phyloP scores from a whole-genome alignment of 2,888 invertebrate species.

The Zhuqinia jingwanae region DNA sequence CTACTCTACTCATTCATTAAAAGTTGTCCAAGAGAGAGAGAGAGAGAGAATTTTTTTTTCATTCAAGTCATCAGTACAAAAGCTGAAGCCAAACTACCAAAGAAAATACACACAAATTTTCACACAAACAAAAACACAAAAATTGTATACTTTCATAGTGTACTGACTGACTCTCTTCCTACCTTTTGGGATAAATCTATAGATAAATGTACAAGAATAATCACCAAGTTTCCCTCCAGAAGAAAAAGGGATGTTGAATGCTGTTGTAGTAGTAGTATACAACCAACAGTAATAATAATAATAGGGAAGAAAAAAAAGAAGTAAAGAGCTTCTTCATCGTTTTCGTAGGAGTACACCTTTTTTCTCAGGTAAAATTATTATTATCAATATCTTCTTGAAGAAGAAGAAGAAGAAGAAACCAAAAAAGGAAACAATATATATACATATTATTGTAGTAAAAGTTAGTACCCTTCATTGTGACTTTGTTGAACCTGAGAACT shows the following conservation, averaged over 20 bases:
- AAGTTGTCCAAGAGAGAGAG: conserved; percentile 41
- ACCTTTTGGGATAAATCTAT: conserved; percentile 17
- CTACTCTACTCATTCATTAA: conserved; percentile 67
- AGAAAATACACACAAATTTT: conserved; percentile 60
- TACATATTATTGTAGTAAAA: conserved; percentile 49
- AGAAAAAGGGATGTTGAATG: conserved; percentile 66
- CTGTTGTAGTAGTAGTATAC: too few species aligned
- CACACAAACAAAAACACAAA: conserved; percentile 29
- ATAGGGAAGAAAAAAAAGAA: conserved; percentile 40
- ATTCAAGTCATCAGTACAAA: conserved; percentile 65
- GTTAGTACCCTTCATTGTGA: conserved; percentile 57
- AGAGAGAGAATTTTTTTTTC: too few species aligned
- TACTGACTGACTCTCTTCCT: neutral
- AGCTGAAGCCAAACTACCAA: conserved; percentile 44
- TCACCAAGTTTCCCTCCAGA: conserved; percentile 66
- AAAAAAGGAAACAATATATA: conserved; percentile 51
- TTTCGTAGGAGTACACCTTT: conserved; percentile 53
- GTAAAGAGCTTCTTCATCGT: neutral
- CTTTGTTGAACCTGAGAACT: conserved; percentile 50
- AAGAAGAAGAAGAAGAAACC: conserved; percentile 45
- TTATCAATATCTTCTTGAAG: conserved; percentile 31
- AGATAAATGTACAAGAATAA: conserved; percentile 51
- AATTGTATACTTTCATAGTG: conserved; percentile 7
- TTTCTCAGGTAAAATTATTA: conserved; percentile 52
- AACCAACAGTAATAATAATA: conserved; percentile 50